phyloP scores from a whole-genome alignment of 2,888 invertebrate genomes.

The Brachyptera putata region DNA sequence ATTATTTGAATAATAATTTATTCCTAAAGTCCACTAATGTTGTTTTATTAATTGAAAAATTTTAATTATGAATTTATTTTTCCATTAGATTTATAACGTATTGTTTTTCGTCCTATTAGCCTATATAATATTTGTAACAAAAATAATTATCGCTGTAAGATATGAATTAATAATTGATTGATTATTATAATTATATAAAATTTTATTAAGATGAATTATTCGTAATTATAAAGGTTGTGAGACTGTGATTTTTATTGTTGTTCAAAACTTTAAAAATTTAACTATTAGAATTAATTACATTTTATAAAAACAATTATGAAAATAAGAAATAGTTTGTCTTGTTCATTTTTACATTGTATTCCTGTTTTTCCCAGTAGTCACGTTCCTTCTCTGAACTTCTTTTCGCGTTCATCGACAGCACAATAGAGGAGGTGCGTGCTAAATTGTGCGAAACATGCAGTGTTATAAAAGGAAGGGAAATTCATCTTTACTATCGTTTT shows the following conservation, averaged over 20 bases:
- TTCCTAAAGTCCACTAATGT: neutral
- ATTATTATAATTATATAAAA: neutral
- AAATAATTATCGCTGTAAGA: constrained; percentile 1
- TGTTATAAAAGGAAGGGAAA: no score
- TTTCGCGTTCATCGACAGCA: neutral
- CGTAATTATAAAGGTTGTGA: constrained; percentile 17
- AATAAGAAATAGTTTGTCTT: no score
- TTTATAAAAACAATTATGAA: constrained; percentile 1
- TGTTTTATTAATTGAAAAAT: no score
- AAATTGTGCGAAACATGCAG: no score
- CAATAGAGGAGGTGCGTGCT: no score
- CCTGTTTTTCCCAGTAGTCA: neutral
- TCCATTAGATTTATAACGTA: neutral
- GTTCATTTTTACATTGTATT: no score
- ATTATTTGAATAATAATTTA: neutral
- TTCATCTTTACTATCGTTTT: no score
- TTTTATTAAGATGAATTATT: neutral
- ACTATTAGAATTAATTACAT: constrained; percentile 17
- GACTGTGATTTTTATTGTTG: constrained; percentile 29
- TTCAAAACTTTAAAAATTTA: constrained; percentile 21
- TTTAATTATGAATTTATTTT: no score
- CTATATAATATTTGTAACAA: neutral
- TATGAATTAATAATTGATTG: neutral
- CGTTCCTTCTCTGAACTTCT: neutral
- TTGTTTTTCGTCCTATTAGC: neutral